Percentiles rank a stretch among this genome's conserved stretches.
Conservation (phyloP, 2,113 vertebrate species). For the Indri indri region DNA sequence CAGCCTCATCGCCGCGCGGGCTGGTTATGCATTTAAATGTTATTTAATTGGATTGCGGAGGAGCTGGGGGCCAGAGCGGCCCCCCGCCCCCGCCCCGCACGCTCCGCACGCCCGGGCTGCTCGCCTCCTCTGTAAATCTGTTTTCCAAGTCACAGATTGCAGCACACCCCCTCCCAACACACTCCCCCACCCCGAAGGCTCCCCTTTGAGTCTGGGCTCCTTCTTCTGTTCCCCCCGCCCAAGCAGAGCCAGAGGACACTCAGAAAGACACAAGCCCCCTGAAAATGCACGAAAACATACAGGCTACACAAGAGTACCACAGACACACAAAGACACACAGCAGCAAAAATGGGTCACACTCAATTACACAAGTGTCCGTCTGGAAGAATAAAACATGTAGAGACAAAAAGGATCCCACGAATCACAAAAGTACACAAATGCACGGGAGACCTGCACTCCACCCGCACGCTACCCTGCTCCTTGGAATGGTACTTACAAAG, state of each 20-base stretch:
- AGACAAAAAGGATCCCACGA: background rate
- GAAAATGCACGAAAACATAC: background rate
- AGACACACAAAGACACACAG: background rate
- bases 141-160: constrained; percentile 79
- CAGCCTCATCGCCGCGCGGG: constrained; percentile 78
- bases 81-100: constrained; percentile 66
- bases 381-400: background rate
- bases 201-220: constrained; percentile 29
- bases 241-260: constrained; percentile 57
- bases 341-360: background rate
- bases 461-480: background rate
- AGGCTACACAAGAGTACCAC: background rate
- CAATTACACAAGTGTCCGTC: background rate
- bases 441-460: background rate
- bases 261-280: constrained; percentile 48
- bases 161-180: background rate
- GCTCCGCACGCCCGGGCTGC: constrained; percentile 53
- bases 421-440: background rate
- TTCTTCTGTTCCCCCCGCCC: background rate
- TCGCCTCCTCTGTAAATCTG: constrained; percentile 69
- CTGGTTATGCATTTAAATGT: constrained; percentile 86
- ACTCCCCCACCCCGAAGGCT: background rate
- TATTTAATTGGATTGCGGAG: constrained; percentile 84
- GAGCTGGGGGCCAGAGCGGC: constrained; percentile 80
- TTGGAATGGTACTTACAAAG: background rate